Conservation (phyloP, 2,888 invertebrate species). For the Hemicrepidius hirtus region DNA sequence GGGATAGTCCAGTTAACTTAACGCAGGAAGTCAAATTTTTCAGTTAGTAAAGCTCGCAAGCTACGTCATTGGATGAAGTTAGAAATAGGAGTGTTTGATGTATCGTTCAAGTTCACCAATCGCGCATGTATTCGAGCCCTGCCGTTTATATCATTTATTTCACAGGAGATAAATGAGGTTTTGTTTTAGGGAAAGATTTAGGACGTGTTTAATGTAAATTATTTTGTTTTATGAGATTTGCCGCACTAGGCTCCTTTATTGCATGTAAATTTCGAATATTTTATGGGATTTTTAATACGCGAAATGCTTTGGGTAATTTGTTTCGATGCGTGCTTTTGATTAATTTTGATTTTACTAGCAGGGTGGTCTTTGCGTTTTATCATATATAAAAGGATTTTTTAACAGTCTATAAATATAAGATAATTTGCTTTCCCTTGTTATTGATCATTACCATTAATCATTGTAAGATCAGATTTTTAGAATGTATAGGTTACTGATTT, state of each 20-base stretch:
- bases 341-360: constrained; percentile 40
- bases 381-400: neutral
- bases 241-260: constrained; percentile 44
- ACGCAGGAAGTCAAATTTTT: constrained; percentile 51
- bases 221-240: constrained; percentile 68
- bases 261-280: constrained; percentile 48
- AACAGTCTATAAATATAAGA: neutral
- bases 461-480: neutral
- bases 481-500: neutral
- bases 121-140: constrained; percentile 33
- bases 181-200: constrained; percentile 71
- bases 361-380: constrained; percentile 29
- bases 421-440: neutral
- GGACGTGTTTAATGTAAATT: constrained; percentile 71
- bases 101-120: constrained; percentile 59
- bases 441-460: neutral
- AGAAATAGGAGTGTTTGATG: constrained; percentile 57
- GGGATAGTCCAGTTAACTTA: constrained; percentile 56
- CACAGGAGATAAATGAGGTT: constrained; percentile 71
- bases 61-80: constrained; percentile 53
- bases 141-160: constrained; percentile 69
- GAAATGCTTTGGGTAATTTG: constrained; percentile 35
- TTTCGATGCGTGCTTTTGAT: constrained; percentile 24
- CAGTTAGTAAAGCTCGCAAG: constrained; percentile 36
- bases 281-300: constrained; percentile 38